phyloP scores from a whole-genome alignment of 1,140 invertebrate genomes.

The Rhagoletis pomonella region DNA sequence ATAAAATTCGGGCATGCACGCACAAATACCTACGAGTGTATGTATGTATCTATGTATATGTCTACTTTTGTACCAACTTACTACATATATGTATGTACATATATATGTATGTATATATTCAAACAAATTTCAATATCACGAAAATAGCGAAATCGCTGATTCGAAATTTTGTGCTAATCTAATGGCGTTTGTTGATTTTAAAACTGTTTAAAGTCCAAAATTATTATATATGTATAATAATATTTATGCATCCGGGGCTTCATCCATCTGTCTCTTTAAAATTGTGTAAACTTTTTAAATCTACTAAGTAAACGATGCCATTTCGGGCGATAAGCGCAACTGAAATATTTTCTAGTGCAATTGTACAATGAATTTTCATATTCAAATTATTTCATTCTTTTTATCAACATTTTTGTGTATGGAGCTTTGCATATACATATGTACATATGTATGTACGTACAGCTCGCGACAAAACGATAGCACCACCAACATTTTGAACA shows the following conservation, averaged over 20 bases:
- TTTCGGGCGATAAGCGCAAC: conserved; percentile 6
- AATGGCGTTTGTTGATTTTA: not conserved
- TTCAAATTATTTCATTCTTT: too few species aligned
- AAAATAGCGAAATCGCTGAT: not conserved
- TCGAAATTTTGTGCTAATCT: not conserved
- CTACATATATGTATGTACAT: not conserved
- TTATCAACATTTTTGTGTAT: too few species aligned
- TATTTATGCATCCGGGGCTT: not conserved
- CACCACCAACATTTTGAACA: too few species aligned
- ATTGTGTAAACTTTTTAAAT: not conserved
- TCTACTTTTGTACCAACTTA: too few species aligned
- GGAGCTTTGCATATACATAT: too few species aligned
- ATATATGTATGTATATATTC: not conserved
- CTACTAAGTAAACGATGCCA: not conserved
- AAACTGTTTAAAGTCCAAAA: not conserved
- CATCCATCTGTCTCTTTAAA: not conserved
- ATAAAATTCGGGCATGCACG: too few species aligned
- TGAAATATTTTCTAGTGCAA: not conserved
- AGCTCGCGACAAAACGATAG: too few species aligned
- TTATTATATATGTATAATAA: too few species aligned
- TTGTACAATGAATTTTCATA: too few species aligned
- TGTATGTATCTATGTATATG: too few species aligned
- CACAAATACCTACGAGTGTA: too few species aligned
- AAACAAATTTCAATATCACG: not conserved
- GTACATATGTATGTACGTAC: too few species aligned